Evolutionary conservation across 2,797 vertebrate genomes (phyloP), one percentile per base, ranked within the genome.

Genomic region (Halcyon smyrnensis): DNA sequence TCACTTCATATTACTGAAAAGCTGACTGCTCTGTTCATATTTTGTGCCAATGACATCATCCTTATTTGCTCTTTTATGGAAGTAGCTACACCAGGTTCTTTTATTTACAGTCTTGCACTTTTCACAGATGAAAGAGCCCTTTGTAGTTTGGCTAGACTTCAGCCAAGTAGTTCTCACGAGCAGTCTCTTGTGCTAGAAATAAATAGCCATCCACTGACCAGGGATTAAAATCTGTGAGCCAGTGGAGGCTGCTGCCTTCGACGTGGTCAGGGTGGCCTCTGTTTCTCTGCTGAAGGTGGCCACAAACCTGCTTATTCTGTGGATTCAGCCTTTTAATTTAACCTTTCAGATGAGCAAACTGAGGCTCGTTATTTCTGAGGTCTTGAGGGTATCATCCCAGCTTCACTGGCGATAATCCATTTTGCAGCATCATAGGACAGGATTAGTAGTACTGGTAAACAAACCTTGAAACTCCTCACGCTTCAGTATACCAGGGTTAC

Each of bases 1-100:
- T 79, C n/a, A 14, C 67, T 95, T 84, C 2, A 0, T 69, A 37
- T 87, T 84, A 92, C 70, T 90, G 91, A 82, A 78, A 88, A 95
- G 43, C 37, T 92, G 86, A 92, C 87, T 96, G 71, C 57, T 95
- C 75, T 93, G 56, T 89, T 97, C 75, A 83, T 0, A 3, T 70
- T 23, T 75, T 75, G 78, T 65, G 57, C 53, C 83, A 70, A 28
- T 93, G 91, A 95, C 0, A 5, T 83, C 8, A 17, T 59, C 54
- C 39, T 78, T 73, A 71, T 65, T 91, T 15, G 1, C 6, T 53
- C 24, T 53, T 69, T 63, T 39, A 56, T 30, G 76, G 56, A 76
- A 68, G 27, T 15, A 62, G 17, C 0, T 11, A 45, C 19, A 25
- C 19, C 36, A 82, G 20, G 64, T 45, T 84, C 59, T 51, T 69